Conservation (phyloP, 2,113 vertebrate species). For the Macaca nemestrina region DNA sequence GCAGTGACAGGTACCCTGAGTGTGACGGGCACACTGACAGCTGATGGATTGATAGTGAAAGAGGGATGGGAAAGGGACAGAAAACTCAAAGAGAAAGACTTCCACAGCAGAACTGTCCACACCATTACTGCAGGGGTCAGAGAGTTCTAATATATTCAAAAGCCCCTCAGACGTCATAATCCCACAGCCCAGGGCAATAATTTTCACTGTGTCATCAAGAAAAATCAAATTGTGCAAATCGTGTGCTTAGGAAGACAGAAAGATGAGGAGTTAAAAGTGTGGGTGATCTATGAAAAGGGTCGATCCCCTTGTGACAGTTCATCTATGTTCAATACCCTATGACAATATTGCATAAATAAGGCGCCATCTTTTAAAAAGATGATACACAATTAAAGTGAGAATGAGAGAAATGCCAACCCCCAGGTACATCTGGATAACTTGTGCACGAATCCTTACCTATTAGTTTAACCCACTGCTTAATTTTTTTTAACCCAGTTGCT, state of each 20-base stretch:
- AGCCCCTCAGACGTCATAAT: accelerated
- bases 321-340: not conserved
- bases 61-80: not conserved
- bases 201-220: not conserved
- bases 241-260: not conserved
- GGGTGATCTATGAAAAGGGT: not conserved
- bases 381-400: not conserved
- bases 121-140: not conserved
- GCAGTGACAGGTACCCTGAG: not conserved
- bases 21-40: not conserved
- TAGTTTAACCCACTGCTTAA: not conserved
- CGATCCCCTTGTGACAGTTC: accelerated
- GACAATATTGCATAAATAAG: not conserved
- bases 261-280: accelerated
- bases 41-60: accelerated
- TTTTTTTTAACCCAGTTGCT: not conserved
- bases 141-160: accelerated
- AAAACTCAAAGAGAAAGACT: not conserved
- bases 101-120: too few relatives aligned
- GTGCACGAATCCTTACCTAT: not conserved
- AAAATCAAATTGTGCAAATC: not conserved
- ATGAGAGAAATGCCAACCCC: not conserved
- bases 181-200: not conserved
- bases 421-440: not conserved
- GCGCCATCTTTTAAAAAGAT: not conserved